Conservation (phyloP, 2,888 invertebrate genomes). For the Sarcophaga carnaria region DNA sequence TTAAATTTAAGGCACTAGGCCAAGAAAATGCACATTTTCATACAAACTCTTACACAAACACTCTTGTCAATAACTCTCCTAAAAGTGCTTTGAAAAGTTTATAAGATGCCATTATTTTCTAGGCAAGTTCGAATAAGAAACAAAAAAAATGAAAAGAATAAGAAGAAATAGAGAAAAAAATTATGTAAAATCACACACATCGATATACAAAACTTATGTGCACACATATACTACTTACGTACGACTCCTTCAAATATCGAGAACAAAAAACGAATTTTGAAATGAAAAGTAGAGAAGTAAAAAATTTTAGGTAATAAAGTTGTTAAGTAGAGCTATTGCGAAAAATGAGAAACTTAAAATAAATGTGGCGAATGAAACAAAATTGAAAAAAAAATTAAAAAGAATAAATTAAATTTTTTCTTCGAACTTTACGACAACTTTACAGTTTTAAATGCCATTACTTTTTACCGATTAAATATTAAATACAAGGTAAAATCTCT, state of each 20-base stretch:
- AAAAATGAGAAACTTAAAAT: constrained; percentile 53
- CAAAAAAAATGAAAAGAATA: background rate
- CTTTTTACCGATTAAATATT: no score
- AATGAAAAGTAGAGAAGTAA: constrained; percentile 15
- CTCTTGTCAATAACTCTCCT: constrained; percentile 46
- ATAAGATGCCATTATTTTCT: constrained; percentile 51
- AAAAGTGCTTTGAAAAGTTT: constrained; percentile 38
- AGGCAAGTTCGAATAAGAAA: constrained; percentile 42
- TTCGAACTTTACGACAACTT: no score
- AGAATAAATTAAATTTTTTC: constrained; percentile 57
- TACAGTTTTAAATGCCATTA: background rate
- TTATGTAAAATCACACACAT: background rate
- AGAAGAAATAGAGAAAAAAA: background rate
- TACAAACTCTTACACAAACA: background rate
- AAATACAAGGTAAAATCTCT: no score
- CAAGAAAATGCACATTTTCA: constrained; percentile 27
- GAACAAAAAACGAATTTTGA: background rate
- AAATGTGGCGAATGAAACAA: constrained; percentile 52
- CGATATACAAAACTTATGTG: background rate
- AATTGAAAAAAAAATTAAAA: constrained; percentile 1
- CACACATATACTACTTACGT: background rate
- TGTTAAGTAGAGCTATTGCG: constrained; percentile 54
- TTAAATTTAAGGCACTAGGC: constrained; percentile 60
- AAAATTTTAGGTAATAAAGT: constrained; percentile 55
- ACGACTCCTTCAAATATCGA: background rate